phyloP scores from a whole-genome alignment of 2,797 vertebrate species.

The Ciconia nigra region DNA sequence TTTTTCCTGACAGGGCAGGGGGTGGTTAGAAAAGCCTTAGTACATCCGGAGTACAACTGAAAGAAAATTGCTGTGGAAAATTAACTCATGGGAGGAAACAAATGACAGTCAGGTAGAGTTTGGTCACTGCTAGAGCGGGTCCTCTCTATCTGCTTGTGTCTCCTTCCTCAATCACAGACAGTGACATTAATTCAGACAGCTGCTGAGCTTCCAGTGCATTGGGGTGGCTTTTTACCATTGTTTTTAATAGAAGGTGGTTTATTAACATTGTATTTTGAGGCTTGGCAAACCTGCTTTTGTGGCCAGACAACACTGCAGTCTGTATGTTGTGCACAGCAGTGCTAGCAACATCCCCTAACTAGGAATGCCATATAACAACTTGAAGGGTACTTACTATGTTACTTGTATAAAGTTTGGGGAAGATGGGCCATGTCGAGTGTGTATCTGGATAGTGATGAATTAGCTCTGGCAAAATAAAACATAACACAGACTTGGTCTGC shows the following conservation, averaged over 20 bases:
- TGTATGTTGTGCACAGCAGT: not conserved
- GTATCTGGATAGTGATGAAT: not conserved
- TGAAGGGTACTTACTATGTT: not conserved
- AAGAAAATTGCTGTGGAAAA: not conserved
- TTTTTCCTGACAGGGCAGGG: not conserved
- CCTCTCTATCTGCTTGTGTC: not conserved
- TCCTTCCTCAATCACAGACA: not conserved
- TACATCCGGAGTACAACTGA: not conserved
- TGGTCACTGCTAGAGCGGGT: not conserved
- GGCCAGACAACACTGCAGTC: not conserved
- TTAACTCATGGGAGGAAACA: not conserved
- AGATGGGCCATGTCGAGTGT: not conserved
- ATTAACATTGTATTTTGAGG: not conserved
- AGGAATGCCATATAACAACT: not conserved
- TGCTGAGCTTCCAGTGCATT: not conserved
- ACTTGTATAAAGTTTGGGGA: not conserved
- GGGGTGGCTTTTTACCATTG: not conserved
- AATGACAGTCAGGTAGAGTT: not conserved
- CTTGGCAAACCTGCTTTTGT: not conserved
- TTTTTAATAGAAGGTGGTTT: not conserved
- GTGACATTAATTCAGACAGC: not conserved
- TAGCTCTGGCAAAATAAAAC: not conserved
- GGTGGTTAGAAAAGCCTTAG: not conserved
- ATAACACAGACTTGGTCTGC: not conserved
- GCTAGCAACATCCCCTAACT: not conserved